Base-by-base conservation (phyloP, 2,888 invertebrate genomes). In the Petrophora chlorosata region DNA sequence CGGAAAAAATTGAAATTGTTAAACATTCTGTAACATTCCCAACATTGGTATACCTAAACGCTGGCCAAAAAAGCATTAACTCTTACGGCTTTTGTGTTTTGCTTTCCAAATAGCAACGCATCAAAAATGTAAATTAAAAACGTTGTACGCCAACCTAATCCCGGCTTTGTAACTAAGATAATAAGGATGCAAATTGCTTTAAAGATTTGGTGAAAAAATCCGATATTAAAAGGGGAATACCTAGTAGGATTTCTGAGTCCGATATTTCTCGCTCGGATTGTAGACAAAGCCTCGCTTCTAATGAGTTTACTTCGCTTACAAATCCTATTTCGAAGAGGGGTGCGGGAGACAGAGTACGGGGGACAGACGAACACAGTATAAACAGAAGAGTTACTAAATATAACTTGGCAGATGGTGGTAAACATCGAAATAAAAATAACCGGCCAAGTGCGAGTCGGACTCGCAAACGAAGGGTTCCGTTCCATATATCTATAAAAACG, bases 231-330 rank as follows among this genome's bases (percentile, higher is more conserved):
- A 36, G 23, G 36, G 40, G 45, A 55, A 65, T 63, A 55, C 49
- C 49, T 65, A 67, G 68, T 53, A 58, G 48, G 46, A 41, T 47
- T 14, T 47, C 35, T 36, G 41, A 69, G 61, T 63, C 61, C 59
- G 48, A 72, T 72, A 73, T 75, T 65, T 70, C 70, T 67, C 63
- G 56, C 62, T 58, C 34, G 56, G 60, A 64, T 61, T 53, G 62
- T 56, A 63, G 63, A 65, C 65, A 72, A 70, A 73, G 73, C 71
- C 60, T 60, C 50, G 35, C 51, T 51, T 48, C 63, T 76, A 76
- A 76, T 69, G 72, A 74, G 75, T 73, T 76, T 70, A 72, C 69
- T 70, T 60, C 65, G 56, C 53, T 63, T 63, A 65, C 68, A 70
- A 73, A 73, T 73, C 70, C 68, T 72, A 65, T 72, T 70, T 58